A percentile compares a stretch with the other conserved stretches of the same genome.
These are phyloP conservation scores for Anadara kagoshimensis DNA, from an alignment of 1,140 invertebrate genomes.

Conservation along the genomic window DNA sequence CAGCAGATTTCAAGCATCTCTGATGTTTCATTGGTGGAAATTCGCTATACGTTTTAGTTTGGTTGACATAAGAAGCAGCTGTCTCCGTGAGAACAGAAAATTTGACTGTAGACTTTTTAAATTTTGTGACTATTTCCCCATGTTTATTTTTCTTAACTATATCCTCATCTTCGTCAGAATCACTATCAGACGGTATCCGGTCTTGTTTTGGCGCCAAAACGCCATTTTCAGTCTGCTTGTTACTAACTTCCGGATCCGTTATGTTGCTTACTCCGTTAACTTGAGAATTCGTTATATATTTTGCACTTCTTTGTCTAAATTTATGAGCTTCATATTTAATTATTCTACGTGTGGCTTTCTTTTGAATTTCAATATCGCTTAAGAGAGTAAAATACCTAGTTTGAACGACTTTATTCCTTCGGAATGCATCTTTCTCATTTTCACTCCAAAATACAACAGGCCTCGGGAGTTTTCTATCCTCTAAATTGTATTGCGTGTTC, in stretches of 20 bases:
- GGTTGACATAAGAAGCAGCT: constrained; percentile 1
- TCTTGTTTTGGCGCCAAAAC: background rate
- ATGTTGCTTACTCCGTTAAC: background rate
- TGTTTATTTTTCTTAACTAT: background rate
- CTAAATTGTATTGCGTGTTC: constrained; percentile 16
- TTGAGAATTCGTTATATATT: constrained; percentile 1
- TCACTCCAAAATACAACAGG: constrained; percentile 47
- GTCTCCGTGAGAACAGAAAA: constrained; percentile 28
- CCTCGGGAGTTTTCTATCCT: constrained; percentile 32
- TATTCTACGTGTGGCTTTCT: constrained; percentile 23
- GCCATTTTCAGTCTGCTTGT: too few species aligned
- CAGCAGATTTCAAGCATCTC: too few species aligned
- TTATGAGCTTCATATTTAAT: constrained; percentile 38
- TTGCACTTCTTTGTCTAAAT: constrained; percentile 8
- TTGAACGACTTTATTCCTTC: constrained; percentile 42
- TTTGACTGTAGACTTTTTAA: constrained; percentile 23
- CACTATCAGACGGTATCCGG: constrained; percentile 3
- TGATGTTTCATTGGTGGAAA: too few species aligned
- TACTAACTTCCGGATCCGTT: too few species aligned
- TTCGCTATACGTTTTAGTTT: too few species aligned
- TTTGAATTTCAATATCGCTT: constrained; percentile 41
- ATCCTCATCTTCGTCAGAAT: background rate
- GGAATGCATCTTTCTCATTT: constrained; percentile 44
- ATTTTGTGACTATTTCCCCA: constrained; percentile 23
- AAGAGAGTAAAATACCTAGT: constrained; percentile 36